Evolutionary conservation across 2,797 vertebrate genomes (phyloP), one percentile per base, ranked within the genome.

Genomic region (Peromyscus nudipes): DNA sequence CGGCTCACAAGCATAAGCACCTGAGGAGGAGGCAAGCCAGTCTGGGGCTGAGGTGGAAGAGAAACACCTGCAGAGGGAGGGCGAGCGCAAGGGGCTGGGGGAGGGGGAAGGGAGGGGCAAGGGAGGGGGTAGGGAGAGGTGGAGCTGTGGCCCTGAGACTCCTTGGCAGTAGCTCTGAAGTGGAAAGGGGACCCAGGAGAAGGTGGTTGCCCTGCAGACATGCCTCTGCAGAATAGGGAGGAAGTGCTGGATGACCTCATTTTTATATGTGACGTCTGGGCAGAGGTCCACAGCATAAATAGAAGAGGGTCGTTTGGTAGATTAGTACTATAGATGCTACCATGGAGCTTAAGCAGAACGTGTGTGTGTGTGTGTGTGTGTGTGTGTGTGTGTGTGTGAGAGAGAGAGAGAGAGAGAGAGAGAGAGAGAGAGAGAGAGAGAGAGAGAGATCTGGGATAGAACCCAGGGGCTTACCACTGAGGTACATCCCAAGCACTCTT

Each of bases 261-360:
- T 96, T 65, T 99, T 0, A 98, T 99, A 93, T 99, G 98, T 3
- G 98, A 99, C 79, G 98, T 99, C 97, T 98, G 98, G 69, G 99
- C 98, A 0, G 98, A 99, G 95, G 99, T 99, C 96, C 99, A 99
- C 93, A 98, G 64, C 93, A 96, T 99, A 92, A 98, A 98, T 0
- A 98, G 98, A 16, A 99, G 40, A 62, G 76, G 64, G 6, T 34
- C 31, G 49, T n/a, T 49, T 73, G 10, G 43, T 27, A 11, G 5
- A 2, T 64, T 77, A 81, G 21, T 89, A 65, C 27, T 8, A 0
- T 34, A 67, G 64, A 83, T 57, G 60, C 46, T 82, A 92, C 96
- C 92, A 17, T 98, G 97, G 85, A 97, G 91, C 95, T 94, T 89
- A 55, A 92, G 94, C 96, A 96, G 88, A 14, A 1, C 16, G 52